phyloP scores from a whole-genome alignment of 2,113 vertebrate species.

The Forbesichthys papilliferus region DNA sequence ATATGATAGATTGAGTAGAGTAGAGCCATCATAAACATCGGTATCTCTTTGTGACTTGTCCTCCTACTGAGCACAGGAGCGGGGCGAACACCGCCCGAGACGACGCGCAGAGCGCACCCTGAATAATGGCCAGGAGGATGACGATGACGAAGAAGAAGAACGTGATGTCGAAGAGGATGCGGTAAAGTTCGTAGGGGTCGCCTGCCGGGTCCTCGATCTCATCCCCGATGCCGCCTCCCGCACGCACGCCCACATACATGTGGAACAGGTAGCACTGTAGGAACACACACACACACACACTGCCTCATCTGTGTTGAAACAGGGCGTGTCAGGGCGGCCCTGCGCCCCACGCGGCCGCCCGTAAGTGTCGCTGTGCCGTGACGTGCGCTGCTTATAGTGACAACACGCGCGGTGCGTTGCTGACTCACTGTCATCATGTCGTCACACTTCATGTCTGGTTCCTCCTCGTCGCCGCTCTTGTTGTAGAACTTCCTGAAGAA shows the following conservation, averaged over 20 bases:
- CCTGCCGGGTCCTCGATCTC: slow-evolving; percentile 98
- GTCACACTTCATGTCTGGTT: slow-evolving; percentile 98
- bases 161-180: slow-evolving; percentile 98
- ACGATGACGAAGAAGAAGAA: slow-evolving; percentile 99
- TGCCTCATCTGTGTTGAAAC: no score
- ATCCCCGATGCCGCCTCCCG: slow-evolving; percentile 95
- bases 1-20: neutral
- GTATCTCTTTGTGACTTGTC: neutral
- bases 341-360: no score
- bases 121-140: slow-evolving; percentile 97
- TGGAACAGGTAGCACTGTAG: slow-evolving; percentile 95
- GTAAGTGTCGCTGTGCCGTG: no score
- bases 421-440: slow-evolving; percentile 97
- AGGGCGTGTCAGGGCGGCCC: no score
- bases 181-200: slow-evolving; percentile 96
- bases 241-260: slow-evolving; percentile 98
- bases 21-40: neutral
- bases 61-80: neutral
- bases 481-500: slow-evolving; percentile 99
- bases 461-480: slow-evolving; percentile 93
- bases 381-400: no score
- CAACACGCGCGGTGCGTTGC: neutral
- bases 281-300: neutral
- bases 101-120: slow-evolving; percentile 75
- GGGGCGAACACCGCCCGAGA: neutral